Conservation (phyloP, 2,113 vertebrate species). For the Tinamus guttatus region DNA sequence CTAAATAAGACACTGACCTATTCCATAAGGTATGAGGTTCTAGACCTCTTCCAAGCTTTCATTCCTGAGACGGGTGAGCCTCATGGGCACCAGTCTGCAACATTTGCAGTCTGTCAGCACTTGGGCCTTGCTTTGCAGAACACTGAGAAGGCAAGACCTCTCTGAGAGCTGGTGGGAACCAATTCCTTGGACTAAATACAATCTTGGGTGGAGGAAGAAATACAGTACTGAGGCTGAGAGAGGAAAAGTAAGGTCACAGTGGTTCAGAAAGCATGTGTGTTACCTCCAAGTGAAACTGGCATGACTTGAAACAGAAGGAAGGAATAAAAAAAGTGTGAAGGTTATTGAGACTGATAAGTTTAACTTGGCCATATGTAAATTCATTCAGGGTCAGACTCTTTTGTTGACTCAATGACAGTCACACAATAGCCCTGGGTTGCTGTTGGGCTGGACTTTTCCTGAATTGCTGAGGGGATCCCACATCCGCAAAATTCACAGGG, state of each 20-base stretch:
- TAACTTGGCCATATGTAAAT: constrained; percentile 42
- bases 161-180: background rate
- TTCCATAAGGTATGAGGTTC: background rate
- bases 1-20: background rate
- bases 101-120: background rate
- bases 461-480: constrained; percentile 37
- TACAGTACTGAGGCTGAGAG: background rate
- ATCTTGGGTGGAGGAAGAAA: background rate
- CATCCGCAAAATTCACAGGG: constrained; percentile 37
- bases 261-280: constrained; percentile 39
- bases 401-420: constrained; percentile 66
- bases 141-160: background rate
- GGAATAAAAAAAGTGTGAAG: constrained; percentile 60
- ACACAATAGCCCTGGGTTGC: constrained; percentile 39
- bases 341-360: constrained; percentile 65
- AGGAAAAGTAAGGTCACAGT: constrained; percentile 39
- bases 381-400: constrained; percentile 64
- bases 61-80: background rate
- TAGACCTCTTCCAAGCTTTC: background rate
- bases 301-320: constrained; percentile 52
- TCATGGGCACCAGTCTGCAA: background rate
- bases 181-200: background rate
- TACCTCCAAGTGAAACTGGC: background rate
- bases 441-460: constrained; percentile 37
- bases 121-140: background rate